phyloP scores from a whole-genome alignment of 2,113 vertebrate genomes.

The Hymenochirus boettgeri region DNA sequence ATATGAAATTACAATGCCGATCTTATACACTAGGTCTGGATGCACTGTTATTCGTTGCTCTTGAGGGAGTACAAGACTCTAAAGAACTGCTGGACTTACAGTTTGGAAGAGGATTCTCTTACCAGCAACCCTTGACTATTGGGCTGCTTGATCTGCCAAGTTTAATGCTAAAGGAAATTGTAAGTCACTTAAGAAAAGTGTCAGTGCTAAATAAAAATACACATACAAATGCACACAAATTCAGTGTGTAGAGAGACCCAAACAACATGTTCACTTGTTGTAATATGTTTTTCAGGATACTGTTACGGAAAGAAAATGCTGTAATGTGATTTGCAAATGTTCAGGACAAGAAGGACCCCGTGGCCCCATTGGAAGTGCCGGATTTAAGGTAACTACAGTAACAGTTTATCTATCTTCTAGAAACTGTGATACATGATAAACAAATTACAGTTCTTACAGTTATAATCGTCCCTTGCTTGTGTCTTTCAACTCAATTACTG shows the following conservation, averaged over 20 bases:
- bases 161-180: constrained; percentile 69
- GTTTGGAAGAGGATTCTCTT: constrained; percentile 79
- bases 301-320: constrained; percentile 73
- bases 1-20: too few species aligned
- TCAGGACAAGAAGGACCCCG: constrained; percentile 64
- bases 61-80: constrained; percentile 62
- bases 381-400: constrained; percentile 59
- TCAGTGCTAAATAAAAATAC: too few species aligned
- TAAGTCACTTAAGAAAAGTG: constrained; percentile 54
- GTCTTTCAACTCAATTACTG: too few species aligned
- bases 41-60: constrained; percentile 68
- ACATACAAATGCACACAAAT: neutral
- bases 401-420: too few species aligned
- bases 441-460: too few species aligned
- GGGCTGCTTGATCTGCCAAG: constrained; percentile 64
- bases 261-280: neutral
- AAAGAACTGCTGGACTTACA: constrained; percentile 73
- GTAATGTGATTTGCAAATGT: constrained; percentile 70
- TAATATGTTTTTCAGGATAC: constrained; percentile 58
- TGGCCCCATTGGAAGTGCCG: constrained; percentile 60
- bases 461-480: too few species aligned
- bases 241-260: neutral
- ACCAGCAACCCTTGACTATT: constrained; percentile 65
- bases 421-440: too few species aligned
- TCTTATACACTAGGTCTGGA: constrained; percentile 63